Evolutionary conservation across 2,797 vertebrate genomes (phyloP), one percentile per base, ranked within the genome.

Genomic region (Dromococcyx pavoninus): DNA sequence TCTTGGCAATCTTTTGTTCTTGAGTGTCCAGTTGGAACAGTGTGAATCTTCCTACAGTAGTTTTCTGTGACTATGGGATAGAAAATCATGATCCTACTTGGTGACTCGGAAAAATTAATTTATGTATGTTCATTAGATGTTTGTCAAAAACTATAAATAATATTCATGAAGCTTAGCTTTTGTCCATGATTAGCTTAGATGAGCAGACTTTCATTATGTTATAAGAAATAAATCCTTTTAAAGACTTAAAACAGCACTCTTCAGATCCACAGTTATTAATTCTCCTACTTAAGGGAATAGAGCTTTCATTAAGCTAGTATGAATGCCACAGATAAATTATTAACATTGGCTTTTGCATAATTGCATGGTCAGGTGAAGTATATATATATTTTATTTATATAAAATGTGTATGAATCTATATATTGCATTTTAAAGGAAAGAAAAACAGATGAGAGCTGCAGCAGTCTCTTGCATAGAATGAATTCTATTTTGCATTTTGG

Each of bases 401-500:
- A 78, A 91, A 93, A 84, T 41, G 25, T 62, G 43, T 70, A 62
- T 70, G 86, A 78, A 93, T 92, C 84, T 56, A 71, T 93, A 56
- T 44, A 62, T 76, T 86, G 72, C 88, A 85, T 67, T 93, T 95
- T 86, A 94, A 93, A 76, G 57, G 69, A 22, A 41, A 41, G n/a
- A 62, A 79, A 92, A 86, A 56, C 54, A 88, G 92, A 94, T 5
- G 81, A 88, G 66, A 76, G 81, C 71, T 57, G 51, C 62, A 78
- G 62, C 71, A 50, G 74, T 28, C 43, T 64, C 69, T 79, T 46
- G 79, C 56, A 35, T 60, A 12, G 79, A 88, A 30, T 7, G 58
- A 67, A 69, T 80, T 65, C 86, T 81, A 16, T 81, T 96, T 95
- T 93, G 90, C 75, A 91, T 95, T 96, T 96, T 83, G 90, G 84